Percentiles rank a stretch among this genome's conserved stretches.
Evolutionary conservation across 2,113 vertebrate genomes (phyloP).

Genomic region (Oncorhynchus masou): DNA sequence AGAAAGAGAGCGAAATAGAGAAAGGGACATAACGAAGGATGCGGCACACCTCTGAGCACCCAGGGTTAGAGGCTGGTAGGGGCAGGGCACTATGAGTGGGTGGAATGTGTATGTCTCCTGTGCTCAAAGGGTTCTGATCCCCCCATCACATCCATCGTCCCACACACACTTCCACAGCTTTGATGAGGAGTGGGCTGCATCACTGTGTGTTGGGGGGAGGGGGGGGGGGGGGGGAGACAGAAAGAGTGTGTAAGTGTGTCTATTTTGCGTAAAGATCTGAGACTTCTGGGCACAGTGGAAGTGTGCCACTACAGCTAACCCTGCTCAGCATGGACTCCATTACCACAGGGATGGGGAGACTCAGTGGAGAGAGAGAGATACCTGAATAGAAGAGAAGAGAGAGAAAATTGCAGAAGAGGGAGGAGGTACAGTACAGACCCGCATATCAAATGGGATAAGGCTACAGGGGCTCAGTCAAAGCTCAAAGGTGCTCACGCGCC

Average conservation of each 20-base stretch:
- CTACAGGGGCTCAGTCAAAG: neutral
- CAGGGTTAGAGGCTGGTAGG: neutral
- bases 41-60: neutral
- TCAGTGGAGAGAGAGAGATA: conserved; percentile 12
- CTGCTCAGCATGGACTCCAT: conserved; percentile 58
- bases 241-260: conserved; percentile 72
- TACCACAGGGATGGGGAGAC: conserved; percentile 23
- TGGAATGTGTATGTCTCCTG: conserved; percentile 29
- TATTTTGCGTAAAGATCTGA: conserved; percentile 80
- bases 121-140: conserved; percentile 9
- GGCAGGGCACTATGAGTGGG: neutral
- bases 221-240: conserved; percentile 30
- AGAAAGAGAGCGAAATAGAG: conserved; percentile 1
- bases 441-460: neutral
- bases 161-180: conserved; percentile 86
- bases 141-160: conserved; percentile 75
- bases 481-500: neutral
- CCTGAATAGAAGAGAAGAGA: neutral
- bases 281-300: conserved; percentile 77
- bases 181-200: conserved; percentile 77
- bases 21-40: conserved; percentile 4
- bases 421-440: no score
- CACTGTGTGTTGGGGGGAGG: conserved; percentile 26
- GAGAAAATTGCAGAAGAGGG: neutral
- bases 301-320: conserved; percentile 62